Conservation (phyloP, 2,113 vertebrate species). For the Oplegnathus fasciatus region DNA sequence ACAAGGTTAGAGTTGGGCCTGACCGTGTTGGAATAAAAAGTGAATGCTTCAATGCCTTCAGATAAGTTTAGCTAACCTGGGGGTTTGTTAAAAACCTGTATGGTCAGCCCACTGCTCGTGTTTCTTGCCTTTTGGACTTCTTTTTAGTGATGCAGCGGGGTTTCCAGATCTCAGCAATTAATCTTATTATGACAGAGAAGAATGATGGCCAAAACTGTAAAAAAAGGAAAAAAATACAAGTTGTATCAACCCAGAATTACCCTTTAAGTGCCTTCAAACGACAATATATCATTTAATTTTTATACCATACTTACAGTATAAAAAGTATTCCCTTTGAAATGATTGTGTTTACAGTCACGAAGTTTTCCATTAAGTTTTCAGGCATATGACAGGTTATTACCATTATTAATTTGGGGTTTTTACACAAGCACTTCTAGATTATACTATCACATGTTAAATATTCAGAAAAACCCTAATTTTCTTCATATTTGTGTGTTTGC, state of each 20-base stretch:
- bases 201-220: not conserved
- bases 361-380: not conserved
- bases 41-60: no score
- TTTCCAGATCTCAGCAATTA: not conserved
- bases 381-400: not conserved
- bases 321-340: not conserved
- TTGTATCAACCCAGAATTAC: not conserved
- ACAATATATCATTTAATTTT: no score
- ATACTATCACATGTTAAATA: not conserved
- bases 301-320: no score
- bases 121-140: not conserved
- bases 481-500: slow-evolving; percentile 15
- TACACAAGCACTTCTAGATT: not conserved
- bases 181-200: not conserved
- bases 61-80: no score
- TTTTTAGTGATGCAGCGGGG: not conserved
- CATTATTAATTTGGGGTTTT: not conserved
- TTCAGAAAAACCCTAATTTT: not conserved
- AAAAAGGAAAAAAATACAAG: not conserved
- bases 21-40: no score
- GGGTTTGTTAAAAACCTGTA: no score
- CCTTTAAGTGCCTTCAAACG: no score
- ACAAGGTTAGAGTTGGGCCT: no score
- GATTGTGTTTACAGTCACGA: not conserved
- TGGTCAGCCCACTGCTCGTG: no score